Evolutionary conservation across 1,140 invertebrate species (phyloP), one percentile per base, ranked within the genome.

Genomic region (Micrasema longulum): DNA sequence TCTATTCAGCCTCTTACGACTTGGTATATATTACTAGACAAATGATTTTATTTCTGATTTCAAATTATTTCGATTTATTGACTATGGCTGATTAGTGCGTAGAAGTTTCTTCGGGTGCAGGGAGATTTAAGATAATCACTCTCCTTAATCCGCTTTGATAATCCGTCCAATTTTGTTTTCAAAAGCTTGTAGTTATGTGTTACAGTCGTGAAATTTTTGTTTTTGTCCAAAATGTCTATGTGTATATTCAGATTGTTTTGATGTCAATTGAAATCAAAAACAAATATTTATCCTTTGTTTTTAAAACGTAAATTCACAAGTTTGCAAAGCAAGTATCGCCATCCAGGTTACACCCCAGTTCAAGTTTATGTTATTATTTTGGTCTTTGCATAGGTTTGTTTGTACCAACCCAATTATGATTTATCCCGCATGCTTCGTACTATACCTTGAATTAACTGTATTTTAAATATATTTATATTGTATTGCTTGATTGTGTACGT

Each of bases 181-280:
- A 75, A 75, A 69, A 75, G 69, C 69, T 72, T 75, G 73, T 75
- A 75, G 73, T 69, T 75, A 69, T 75, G 73, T 75, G 73, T 75
- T 75, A 72, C 69, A 75, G 72, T 72, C 73, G 73, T 72, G 57
- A 47, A 62, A 75, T 72, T 75, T 71, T 52, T 70, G 68, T 70
- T 73, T 48, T 72, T 75, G 69, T 75, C 65, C 69, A 75, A 68
- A 68, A 60, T 75, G 66, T 72, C 63, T 74, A 26, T 75, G 73
- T 75, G 73, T 75, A 47, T 75, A 57, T 57, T 69, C 66, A 57
- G 52, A 69, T 43, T 69, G 50, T 45, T 38, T 66, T 35, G 2
- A n/a, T 55, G 65, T 68, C 65, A 22, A 36, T 53, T 36, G 31
- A 52, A 69, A 4, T 65, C n/a, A n/a, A n/a, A n/a, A n/a, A n/a